phyloP scores from a whole-genome alignment of 2,113 vertebrate species.

The Oryzias javanicus region DNA sequence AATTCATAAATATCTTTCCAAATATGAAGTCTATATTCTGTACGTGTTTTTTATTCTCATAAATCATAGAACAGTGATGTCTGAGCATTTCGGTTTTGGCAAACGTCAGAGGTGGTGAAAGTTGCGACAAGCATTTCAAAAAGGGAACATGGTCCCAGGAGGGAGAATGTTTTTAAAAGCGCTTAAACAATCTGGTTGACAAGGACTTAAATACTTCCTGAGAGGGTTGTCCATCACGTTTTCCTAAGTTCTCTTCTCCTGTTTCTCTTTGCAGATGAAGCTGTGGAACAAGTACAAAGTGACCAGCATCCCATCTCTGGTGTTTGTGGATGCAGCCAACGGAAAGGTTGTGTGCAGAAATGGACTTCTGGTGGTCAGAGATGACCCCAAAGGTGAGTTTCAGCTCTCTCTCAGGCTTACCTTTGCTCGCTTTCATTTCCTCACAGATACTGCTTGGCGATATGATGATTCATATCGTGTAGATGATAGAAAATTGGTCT shows the following conservation, averaged over 20 bases:
- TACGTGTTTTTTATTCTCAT: too few species aligned
- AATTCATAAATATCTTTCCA: too few species aligned
- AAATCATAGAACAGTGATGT: too few species aligned
- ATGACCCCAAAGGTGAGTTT: slow-evolving; percentile 92
- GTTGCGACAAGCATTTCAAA: too few species aligned
- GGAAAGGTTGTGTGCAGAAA: slow-evolving; percentile 96
- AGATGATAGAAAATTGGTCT: too few species aligned
- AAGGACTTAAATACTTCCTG: neutral
- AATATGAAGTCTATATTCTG: too few species aligned
- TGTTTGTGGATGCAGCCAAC: slow-evolving; percentile 90
- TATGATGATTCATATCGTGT: too few species aligned
- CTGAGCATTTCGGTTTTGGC: too few species aligned
- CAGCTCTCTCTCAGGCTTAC: neutral
- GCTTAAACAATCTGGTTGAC: slow-evolving; percentile 3
- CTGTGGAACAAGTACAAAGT: slow-evolving; percentile 99
- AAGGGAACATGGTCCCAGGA: too few species aligned
- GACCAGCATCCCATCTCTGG: slow-evolving; percentile 96
- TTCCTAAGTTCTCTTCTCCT: slow-evolving; percentile 3
- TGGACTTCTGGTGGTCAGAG: slow-evolving; percentile 91
- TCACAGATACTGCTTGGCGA: neutral
- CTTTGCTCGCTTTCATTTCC: neutral
- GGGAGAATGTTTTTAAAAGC: neutral
- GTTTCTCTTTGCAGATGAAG: slow-evolving; percentile 82
- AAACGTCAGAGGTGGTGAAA: too few species aligned
- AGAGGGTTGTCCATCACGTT: slow-evolving; percentile 1